Percentiles rank a stretch among this genome's conserved stretches.
These are phyloP conservation scores for Subacronicta megacephala DNA, from an alignment of 2,888 invertebrate species.

Conservation along the genomic window DNA sequence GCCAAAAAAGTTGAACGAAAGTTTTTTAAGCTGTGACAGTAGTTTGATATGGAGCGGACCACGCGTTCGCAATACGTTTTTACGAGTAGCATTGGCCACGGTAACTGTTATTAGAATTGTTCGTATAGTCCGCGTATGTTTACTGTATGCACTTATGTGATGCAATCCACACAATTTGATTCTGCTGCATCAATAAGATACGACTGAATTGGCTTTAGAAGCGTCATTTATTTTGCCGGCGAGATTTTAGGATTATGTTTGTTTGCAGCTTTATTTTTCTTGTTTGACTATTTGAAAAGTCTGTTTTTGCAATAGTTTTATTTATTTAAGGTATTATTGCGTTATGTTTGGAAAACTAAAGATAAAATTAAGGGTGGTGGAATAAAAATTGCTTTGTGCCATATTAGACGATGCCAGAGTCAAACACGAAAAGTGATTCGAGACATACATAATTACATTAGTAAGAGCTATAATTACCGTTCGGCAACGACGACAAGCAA, in stretches of 20 bases:
- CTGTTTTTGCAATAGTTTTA: neutral
- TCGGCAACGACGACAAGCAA: no score
- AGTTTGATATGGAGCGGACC: constrained; percentile 57
- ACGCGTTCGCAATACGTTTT: constrained; percentile 79
- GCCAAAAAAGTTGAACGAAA: neutral
- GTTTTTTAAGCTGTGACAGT: constrained; percentile 28
- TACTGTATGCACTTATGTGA: constrained; percentile 69
- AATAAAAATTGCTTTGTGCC: no score
- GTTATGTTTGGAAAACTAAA: neutral
- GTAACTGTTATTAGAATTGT: constrained; percentile 79
- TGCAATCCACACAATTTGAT: constrained; percentile 47
- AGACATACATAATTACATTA: no score
- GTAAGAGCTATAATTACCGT: no score
- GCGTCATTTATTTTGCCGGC: constrained; percentile 21
- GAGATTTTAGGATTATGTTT: constrained; percentile 21
- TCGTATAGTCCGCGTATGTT: constrained; percentile 66
- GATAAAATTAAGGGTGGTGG: no score
- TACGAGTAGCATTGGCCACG: constrained; percentile 73
- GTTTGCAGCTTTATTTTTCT: constrained; percentile 14
- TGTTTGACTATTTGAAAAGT: neutral
- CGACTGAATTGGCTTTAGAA: constrained; percentile 33
- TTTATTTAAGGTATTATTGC: neutral
- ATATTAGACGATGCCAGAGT: no score
- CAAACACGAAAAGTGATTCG: no score
- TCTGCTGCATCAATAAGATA: constrained; percentile 37